phyloP scores from a whole-genome alignment of 1,140 invertebrate species.

The Aporrectodea caliginosa region DNA sequence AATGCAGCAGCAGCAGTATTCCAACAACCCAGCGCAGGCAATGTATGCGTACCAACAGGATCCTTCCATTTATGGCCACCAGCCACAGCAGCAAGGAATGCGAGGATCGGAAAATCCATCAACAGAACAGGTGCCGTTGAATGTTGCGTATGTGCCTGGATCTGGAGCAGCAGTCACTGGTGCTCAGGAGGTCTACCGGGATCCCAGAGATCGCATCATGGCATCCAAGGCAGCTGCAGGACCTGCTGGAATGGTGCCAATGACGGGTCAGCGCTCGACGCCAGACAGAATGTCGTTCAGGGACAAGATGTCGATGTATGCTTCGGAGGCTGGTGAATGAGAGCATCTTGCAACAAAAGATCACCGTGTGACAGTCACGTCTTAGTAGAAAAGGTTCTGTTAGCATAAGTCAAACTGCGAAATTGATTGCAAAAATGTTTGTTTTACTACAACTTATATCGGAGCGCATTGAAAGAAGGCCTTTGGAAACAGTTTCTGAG shows the following conservation, averaged over 20 bases:
- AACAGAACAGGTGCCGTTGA: not conserved
- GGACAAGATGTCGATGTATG: constrained; percentile 59
- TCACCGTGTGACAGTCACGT: too few relatives aligned
- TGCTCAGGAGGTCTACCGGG: constrained; percentile 57
- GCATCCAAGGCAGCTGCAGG: constrained; percentile 43
- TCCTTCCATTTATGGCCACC: not conserved
- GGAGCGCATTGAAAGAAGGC: too few relatives aligned
- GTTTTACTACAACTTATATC: too few relatives aligned
- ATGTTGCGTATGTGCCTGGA: not conserved
- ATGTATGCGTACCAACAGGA: not conserved
- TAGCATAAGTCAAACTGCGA: too few relatives aligned
- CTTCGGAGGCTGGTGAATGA: constrained; percentile 51
- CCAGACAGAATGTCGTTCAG: constrained; percentile 51
- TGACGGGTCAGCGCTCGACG: constrained; percentile 30
- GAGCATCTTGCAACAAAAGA: constrained; percentile 47
- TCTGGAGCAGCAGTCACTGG: constrained; percentile 41
- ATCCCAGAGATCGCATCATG: constrained; percentile 54
- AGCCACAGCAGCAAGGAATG: not conserved
- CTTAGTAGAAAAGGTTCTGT: too few relatives aligned
- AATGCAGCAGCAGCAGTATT: not conserved
- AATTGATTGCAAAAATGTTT: too few relatives aligned
- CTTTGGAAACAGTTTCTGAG: too few relatives aligned
- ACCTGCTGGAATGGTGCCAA: too few relatives aligned
- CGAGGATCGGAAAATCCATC: too few relatives aligned
- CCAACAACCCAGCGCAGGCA: not conserved